Evolutionary conservation across 2,888 invertebrate genomes (phyloP).

Genomic region (Drosophila paramelanica): DNA sequence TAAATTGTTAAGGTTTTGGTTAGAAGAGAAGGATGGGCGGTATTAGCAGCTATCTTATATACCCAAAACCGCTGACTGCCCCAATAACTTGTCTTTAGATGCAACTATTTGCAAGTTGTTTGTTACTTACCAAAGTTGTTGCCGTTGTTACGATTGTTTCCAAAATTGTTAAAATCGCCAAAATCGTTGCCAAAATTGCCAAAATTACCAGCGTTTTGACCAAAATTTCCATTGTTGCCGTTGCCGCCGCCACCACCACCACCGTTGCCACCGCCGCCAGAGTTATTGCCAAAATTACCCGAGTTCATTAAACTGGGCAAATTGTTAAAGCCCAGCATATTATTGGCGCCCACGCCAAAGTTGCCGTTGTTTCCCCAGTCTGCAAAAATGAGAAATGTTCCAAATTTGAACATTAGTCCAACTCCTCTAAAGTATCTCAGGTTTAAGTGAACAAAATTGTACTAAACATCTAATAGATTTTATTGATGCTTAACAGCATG

Average conservation of each 20-base stretch:
- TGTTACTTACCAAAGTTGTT: conserved; percentile 61
- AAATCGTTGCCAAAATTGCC: conserved; percentile 66
- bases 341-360: conserved; percentile 82
- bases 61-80: conserved; percentile 11
- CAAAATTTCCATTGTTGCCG: conserved; percentile 66
- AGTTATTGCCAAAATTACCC: conserved; percentile 79
- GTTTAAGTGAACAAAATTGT: neutral
- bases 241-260: conserved; percentile 45
- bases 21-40: neutral
- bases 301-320: conserved; percentile 78
- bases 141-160: conserved; percentile 66
- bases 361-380: conserved; percentile 78
- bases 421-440: neutral
- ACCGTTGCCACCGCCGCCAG: conserved; percentile 75
- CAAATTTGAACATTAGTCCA: conserved; percentile 19
- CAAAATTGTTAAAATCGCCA: conserved; percentile 72
- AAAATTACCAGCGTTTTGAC: conserved; percentile 67
- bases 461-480: neutral
- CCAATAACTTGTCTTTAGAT: neutral
- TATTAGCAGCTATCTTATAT: conserved; percentile 8
- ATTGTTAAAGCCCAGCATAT: conserved; percentile 82
- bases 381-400: conserved; percentile 38
- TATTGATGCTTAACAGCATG: no score
- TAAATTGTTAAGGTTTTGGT: neutral
- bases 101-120: neutral